phyloP scores from a whole-genome alignment of 2,888 invertebrate genomes.

The Cecidostiba fungosa region DNA sequence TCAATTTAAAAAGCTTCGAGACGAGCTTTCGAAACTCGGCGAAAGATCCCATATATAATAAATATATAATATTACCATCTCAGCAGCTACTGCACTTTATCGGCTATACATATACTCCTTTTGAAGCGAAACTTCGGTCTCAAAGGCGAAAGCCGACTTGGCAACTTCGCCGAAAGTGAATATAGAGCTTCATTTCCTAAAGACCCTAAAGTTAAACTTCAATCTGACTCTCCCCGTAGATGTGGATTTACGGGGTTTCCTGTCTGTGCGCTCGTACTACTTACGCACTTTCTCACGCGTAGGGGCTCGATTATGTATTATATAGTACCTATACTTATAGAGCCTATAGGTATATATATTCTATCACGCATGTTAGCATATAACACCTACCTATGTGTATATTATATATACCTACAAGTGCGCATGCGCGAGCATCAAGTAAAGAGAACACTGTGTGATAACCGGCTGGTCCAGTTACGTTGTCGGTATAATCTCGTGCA shows the following conservation, averaged over 20 bases:
- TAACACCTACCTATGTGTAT: not conserved
- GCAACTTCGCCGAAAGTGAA: not conserved
- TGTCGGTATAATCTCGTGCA: not conserved
- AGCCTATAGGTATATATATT: not conserved
- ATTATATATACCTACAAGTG: not conserved
- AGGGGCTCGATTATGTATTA: not conserved
- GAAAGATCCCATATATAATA: no score
- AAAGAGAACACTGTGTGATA: not conserved
- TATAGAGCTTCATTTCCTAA: not conserved
- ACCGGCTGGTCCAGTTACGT: constrained; percentile 16
- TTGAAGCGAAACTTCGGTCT: no score
- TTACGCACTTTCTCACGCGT: constrained; percentile 10
- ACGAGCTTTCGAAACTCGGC: no score
- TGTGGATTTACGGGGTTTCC: constrained; percentile 1
- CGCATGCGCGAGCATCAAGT: constrained; percentile 11
- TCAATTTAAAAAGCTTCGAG: no score
- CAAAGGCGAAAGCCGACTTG: no score
- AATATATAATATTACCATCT: no score
- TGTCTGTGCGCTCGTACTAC: not conserved
- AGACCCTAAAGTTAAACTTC: not conserved
- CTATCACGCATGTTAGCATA: not conserved
- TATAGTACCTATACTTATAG: not conserved
- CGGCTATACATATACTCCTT: not conserved
- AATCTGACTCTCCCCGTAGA: not conserved
- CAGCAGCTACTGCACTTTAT: no score